Evolutionary conservation across 2,113 vertebrate species (phyloP), one percentile per base, ranked within the genome.

Genomic region (Trogon surrucura): DNA sequence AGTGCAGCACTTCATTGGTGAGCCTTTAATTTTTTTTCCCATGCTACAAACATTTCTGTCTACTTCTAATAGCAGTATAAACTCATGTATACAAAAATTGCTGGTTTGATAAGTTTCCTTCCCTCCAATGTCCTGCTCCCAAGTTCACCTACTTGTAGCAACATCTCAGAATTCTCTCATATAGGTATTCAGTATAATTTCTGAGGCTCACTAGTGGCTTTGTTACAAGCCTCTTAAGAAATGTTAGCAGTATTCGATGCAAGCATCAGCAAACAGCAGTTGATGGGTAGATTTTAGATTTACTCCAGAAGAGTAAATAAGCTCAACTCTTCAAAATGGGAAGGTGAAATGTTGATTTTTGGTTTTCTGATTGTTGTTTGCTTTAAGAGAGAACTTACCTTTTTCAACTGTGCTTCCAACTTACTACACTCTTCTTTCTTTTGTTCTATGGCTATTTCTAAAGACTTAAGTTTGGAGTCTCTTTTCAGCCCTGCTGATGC

Each of bases 371-470:
- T 85, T 58, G n/a, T 73, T 60, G 25, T 47, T 81, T 74, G 71
- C 71, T 93, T 95, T 51, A 88, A 92, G 79, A 93, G 25, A 62
- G 77, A 91, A 96, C 98, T 98, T 98, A 98, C 98, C 98, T 98
- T 98, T 97, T 98, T 98, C 91, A 99, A 98, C 98, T 99, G 99
- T 58, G 99, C 99, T 98, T 99, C 99, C 98, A 99, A 98, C 98
- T 99, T 99, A 98, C 98, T 99, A 97, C 99, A 99, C 98, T 99
- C 99, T 96, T 99, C 99, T 97, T 99, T 99, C 98, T 99, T 99
- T 98, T 99, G 99, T 97, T 99, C 99, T 45, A 99, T 99, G 95
- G 99, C 99, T 89, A 99, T 99, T 98, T 99, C 99, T 97, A 99
- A 98, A 84, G 99, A 98, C 96, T 99, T 99, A 97, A 99, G 98